These are phyloP conservation scores for Cyclophora punctaria DNA, from an alignment of 2,888 invertebrate genomes.

Conservation along the genomic window DNA sequence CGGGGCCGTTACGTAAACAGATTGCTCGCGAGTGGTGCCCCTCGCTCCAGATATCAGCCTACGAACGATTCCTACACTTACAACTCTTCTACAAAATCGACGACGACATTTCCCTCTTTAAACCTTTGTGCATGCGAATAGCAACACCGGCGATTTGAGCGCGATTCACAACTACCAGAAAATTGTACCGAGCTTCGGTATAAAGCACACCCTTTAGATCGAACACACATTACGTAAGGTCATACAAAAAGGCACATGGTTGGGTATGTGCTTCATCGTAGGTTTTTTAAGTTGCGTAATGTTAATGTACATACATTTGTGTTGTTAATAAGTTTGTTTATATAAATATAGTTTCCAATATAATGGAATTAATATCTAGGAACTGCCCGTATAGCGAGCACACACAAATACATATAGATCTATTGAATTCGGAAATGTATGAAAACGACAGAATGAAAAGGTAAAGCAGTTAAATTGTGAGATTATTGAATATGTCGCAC, in stretches of 20 bases:
- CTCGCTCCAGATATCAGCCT: constrained; percentile 57
- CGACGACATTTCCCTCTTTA: constrained; percentile 37
- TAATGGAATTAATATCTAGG: too few species aligned
- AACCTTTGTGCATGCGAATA: constrained; percentile 35
- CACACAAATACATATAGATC: too few species aligned
- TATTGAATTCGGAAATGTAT: too few species aligned
- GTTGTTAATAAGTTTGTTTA: too few species aligned
- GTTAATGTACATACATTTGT: too few species aligned
- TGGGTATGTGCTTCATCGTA: too few species aligned
- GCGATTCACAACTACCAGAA: constrained; percentile 25
- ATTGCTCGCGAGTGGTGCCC: constrained; percentile 66
- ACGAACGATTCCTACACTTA: constrained; percentile 51
- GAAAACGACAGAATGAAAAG: neutral
- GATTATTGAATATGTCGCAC: constrained; percentile 9
- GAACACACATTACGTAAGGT: too few species aligned
- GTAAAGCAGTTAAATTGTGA: constrained; percentile 1
- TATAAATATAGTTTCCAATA: too few species aligned
- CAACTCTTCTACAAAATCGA: constrained; percentile 49
- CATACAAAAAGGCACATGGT: too few species aligned
- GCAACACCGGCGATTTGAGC: constrained; percentile 24
- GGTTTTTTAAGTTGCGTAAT: too few species aligned
- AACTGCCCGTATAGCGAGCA: too few species aligned
- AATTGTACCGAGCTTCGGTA: constrained; percentile 14
- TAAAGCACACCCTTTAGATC: too few species aligned
- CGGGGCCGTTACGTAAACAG: constrained; percentile 74